Conservation (phyloP, 2,113 vertebrate genomes). For the Corvus cornix region DNA sequence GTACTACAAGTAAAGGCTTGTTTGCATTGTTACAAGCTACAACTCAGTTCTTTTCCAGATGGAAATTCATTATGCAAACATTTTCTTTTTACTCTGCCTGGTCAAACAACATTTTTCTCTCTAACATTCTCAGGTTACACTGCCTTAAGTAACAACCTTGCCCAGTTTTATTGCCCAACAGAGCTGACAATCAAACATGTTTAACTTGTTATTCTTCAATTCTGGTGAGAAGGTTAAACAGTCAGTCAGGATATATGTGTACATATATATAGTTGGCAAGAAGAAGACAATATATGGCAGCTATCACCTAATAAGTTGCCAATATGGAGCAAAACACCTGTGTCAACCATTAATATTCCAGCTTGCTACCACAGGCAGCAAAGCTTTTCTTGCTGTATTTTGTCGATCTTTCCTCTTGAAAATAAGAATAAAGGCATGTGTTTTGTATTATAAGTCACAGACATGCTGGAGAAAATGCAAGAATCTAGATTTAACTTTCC, state of each 20-base stretch:
- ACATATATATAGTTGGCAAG: neutral
- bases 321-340: neutral
- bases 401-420: neutral
- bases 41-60: neutral
- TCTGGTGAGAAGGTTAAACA: neutral
- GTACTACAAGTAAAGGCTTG: neutral
- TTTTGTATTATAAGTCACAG: neutral
- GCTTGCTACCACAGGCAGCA: neutral
- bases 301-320: neutral
- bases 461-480: neutral
- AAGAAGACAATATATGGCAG: neutral
- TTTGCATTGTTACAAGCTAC: neutral
- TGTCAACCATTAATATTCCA: neutral
- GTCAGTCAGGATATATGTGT: neutral
- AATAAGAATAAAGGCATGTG: neutral
- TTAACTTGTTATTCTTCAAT: neutral
- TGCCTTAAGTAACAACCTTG: constrained; percentile 1
- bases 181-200: neutral
- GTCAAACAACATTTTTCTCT: constrained; percentile 22
- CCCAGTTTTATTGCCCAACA: constrained; percentile 27
- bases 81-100: neutral
- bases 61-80: neutral
- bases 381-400: neutral
- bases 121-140: neutral
- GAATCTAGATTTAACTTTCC: neutral